Conservation (phyloP, 2,113 vertebrate genomes). For the Prunella fulvescens region DNA sequence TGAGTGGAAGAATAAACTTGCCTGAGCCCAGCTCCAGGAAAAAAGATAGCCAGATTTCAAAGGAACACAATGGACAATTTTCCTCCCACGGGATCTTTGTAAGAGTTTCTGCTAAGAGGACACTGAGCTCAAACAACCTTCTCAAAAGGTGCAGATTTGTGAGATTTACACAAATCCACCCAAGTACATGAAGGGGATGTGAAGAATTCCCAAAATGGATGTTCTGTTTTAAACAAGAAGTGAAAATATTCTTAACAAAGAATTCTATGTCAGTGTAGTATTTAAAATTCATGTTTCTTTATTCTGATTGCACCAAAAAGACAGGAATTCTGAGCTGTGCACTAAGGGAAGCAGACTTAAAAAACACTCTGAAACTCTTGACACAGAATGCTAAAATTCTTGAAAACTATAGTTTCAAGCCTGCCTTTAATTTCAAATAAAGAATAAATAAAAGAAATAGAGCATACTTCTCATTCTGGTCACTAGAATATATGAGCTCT, state of each 20-base stretch:
- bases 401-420: neutral
- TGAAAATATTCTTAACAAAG: neutral
- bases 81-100: conserved; percentile 10
- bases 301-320: neutral
- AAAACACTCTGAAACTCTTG: neutral
- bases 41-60: conserved; percentile 35
- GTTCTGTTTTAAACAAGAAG: neutral
- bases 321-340: neutral
- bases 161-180: neutral
- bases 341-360: neutral
- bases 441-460: neutral
- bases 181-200: neutral
- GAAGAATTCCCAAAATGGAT: neutral
- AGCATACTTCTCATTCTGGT: neutral
- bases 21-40: conserved; percentile 19
- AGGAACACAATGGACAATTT: conserved; percentile 43
- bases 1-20: conserved; percentile 50
- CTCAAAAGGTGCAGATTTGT: neutral
- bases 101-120: conserved; percentile 22
- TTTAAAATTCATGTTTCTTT: neutral
- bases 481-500: neutral
- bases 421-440: neutral
- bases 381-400: neutral
- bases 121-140: neutral
- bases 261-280: neutral